These are phyloP conservation scores for Caenorhabditis parvicauda DNA, from an alignment of 2,888 invertebrate species.

Conservation along the genomic window DNA sequence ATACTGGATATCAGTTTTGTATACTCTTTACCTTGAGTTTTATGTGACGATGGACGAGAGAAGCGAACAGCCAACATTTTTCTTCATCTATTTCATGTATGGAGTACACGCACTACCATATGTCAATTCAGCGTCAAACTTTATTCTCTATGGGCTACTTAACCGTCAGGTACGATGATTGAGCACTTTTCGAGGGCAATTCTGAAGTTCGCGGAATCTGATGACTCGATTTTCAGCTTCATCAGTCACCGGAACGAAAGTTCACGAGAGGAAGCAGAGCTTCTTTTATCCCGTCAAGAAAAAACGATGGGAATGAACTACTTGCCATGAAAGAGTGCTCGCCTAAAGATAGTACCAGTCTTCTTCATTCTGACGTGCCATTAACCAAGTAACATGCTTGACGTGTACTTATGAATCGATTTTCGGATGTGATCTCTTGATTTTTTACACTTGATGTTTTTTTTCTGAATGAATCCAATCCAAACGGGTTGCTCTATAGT, in stretches of 20 bases:
- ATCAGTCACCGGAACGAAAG: conserved; percentile 25
- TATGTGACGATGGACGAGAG: conserved; percentile 27
- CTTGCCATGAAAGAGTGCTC: too few relatives aligned
- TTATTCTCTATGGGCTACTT: conserved; percentile 55
- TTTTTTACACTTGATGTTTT: too few relatives aligned
- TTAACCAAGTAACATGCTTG: too few relatives aligned
- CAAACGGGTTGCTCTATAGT: too few relatives aligned
- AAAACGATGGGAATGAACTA: too few relatives aligned
- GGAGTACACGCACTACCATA: conserved; percentile 60
- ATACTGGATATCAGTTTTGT: conserved; percentile 59
- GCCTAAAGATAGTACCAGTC: too few relatives aligned
- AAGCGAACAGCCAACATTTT: conserved; percentile 30
- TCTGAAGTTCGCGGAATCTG: not conserved
- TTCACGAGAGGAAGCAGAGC: conserved; percentile 13
- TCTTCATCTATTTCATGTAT: conserved; percentile 59
- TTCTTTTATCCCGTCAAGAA: too few relatives aligned
- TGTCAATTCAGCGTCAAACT: conserved; percentile 59
- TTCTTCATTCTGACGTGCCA: too few relatives aligned
- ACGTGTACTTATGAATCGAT: too few relatives aligned
- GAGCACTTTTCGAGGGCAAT: too few relatives aligned
- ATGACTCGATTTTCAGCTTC: conserved; percentile 10
- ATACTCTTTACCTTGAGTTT: conserved; percentile 50
- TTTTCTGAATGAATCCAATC: too few relatives aligned
- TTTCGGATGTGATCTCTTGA: too few relatives aligned
- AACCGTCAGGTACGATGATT: conserved; percentile 40